Evolutionary conservation across 2,797 vertebrate genomes (phyloP).

Genomic region (Gouania willdenowi): DNA sequence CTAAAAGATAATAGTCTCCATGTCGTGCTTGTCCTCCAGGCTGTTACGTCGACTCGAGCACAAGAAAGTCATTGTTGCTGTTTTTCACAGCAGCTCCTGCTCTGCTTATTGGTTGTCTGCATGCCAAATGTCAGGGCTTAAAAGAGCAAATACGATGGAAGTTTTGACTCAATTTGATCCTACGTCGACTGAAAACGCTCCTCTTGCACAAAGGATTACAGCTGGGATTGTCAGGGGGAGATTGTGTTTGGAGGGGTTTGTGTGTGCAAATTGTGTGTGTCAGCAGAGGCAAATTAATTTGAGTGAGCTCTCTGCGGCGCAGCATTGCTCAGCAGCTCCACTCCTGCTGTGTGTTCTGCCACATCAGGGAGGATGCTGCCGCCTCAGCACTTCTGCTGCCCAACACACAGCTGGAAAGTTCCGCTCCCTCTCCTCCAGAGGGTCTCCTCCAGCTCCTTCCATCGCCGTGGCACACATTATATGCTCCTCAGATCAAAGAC

Average conservation of each 20-base stretch:
- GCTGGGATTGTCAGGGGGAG: constrained; percentile 27
- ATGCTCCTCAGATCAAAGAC: constrained; percentile 31
- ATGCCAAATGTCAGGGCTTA: constrained; percentile 36
- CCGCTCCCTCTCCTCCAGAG: constrained; percentile 34
- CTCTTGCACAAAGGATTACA: constrained; percentile 41
- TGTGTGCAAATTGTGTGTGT: constrained; percentile 1
- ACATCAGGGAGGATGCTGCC: constrained; percentile 17
- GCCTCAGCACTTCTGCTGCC: constrained; percentile 40
- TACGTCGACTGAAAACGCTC: constrained; percentile 21
- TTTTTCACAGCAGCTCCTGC: constrained; percentile 33
- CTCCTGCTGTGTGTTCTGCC: constrained; percentile 11
- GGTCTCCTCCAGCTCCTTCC: constrained; percentile 16
- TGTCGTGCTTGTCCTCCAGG: no score
- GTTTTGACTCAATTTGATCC: constrained; percentile 33
- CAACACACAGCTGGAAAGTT: constrained; percentile 52
- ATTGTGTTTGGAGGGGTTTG: constrained; percentile 29
- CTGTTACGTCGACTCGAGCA: no score
- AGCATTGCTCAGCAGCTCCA: constrained; percentile 27
- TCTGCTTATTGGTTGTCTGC: constrained; percentile 30
- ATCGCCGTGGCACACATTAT: constrained; percentile 35
- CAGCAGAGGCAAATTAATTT: constrained; percentile 28
- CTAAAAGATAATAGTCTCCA: no score
- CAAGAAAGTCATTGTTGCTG: constrained; percentile 38
- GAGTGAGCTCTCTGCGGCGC: constrained; percentile 14
- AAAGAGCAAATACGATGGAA: constrained; percentile 45